These are phyloP conservation scores for Diogma glabrata DNA, from an alignment of 2,888 invertebrate genomes.

Conservation along the genomic window DNA sequence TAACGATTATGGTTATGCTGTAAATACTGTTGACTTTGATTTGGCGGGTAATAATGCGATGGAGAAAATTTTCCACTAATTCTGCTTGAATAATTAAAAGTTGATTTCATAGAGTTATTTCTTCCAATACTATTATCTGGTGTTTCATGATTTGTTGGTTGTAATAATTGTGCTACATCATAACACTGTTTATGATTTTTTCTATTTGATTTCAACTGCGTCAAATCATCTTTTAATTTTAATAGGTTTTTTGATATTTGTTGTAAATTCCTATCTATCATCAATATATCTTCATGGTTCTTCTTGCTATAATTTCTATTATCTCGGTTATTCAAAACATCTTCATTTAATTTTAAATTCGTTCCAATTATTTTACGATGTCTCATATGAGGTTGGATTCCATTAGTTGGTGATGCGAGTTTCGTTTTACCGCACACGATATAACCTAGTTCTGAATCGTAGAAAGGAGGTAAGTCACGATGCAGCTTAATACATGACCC, in stretches of 20 bases:
- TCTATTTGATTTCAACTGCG: conserved; percentile 17
- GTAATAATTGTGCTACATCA: conserved; percentile 20
- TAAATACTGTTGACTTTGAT: not conserved
- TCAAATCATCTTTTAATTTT: conserved; percentile 17
- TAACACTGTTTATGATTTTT: conserved; percentile 21
- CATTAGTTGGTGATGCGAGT: too few relatives aligned
- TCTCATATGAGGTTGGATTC: too few relatives aligned
- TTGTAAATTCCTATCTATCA: conserved; percentile 18
- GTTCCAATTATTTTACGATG: conserved; percentile 27
- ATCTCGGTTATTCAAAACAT: conserved; percentile 13
- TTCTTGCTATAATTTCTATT: too few relatives aligned
- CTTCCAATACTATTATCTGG: conserved; percentile 6
- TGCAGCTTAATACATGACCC: too few relatives aligned
- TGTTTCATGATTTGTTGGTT: conserved; percentile 15
- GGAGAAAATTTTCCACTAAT: too few relatives aligned
- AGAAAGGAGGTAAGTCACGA: too few relatives aligned
- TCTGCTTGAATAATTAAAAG: too few relatives aligned
- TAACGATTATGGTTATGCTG: not conserved
- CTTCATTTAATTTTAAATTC: conserved; percentile 20
- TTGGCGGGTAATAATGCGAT: too few relatives aligned
- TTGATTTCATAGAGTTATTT: conserved; percentile 15
- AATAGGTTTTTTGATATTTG: conserved; percentile 18
- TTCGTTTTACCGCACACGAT: too few relatives aligned
- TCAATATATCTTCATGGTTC: conserved; percentile 17
- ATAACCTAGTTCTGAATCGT: too few relatives aligned